A percentile compares a stretch with the other conserved stretches of the same genome.
Conservation (phyloP, 2,113 vertebrate genomes). For the Agapornis roseicollis region DNA sequence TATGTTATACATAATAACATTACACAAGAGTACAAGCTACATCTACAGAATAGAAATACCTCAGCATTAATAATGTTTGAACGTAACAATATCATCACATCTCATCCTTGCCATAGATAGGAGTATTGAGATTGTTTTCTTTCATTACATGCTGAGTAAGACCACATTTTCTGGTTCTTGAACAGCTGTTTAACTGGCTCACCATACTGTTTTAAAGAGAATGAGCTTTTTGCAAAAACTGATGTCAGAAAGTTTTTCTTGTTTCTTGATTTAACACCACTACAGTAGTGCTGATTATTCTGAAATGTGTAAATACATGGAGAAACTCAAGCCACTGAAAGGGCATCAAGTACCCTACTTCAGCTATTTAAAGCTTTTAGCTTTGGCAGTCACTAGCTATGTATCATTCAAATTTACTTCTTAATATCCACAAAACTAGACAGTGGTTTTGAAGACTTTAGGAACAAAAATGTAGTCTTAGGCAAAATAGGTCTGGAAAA, state of each 20-base stretch:
- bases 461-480: not conserved
- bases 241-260: not conserved
- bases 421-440: not conserved
- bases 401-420: not conserved
- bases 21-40: not conserved
- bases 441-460: not conserved
- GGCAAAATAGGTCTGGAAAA: not conserved
- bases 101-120: not conserved
- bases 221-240: not conserved
- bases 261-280: not conserved
- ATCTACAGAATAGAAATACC: not conserved
- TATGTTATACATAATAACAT: not conserved
- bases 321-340: not conserved
- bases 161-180: not conserved
- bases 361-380: not conserved
- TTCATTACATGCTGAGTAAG: not conserved
- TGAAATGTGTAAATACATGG: not conserved
- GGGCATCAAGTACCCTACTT: not conserved
- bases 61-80: not conserved
- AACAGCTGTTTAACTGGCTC: not conserved
- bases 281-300: not conserved
- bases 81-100: not conserved
- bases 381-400: not conserved
- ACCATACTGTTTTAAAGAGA: not conserved
- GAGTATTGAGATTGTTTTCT: not conserved